Conservation (phyloP, 2,113 vertebrate species). For the Deroptyus accipitrinus region DNA sequence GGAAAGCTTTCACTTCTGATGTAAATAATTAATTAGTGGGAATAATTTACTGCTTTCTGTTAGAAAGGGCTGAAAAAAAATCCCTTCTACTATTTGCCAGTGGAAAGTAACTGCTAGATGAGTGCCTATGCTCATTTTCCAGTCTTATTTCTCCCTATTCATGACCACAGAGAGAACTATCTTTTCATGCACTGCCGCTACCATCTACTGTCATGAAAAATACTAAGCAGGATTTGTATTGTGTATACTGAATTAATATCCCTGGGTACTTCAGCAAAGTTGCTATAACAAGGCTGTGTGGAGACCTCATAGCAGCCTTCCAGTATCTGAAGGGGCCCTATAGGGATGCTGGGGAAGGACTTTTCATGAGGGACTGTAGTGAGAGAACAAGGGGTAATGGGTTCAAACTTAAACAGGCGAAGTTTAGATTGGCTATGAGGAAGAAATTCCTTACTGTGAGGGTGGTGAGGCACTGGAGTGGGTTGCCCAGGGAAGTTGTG, state of each 20-base stretch:
- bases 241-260: neutral
- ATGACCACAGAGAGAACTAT: neutral
- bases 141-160: neutral
- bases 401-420: too few relatives aligned
- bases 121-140: neutral
- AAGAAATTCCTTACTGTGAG: too few relatives aligned
- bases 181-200: neutral
- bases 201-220: conserved; percentile 14
- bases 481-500: too few relatives aligned
- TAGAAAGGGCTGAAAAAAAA: neutral
- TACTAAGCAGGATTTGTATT: neutral
- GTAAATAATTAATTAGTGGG: neutral
- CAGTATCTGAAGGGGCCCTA: too few relatives aligned
- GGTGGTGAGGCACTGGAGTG: too few relatives aligned
- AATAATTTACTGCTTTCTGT: neutral
- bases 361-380: too few relatives aligned
- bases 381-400: too few relatives aligned
- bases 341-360: too few relatives aligned
- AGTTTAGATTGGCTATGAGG: too few relatives aligned
- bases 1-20: neutral
- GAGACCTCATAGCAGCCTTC: too few relatives aligned
- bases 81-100: neutral
- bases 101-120: neutral
- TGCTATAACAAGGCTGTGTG: neutral
- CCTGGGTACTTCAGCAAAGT: neutral